Percentiles rank a stretch among this genome's conserved stretches.
Evolutionary conservation across 1,140 invertebrate species (phyloP).

Genomic region (Platyscapa corneri): DNA sequence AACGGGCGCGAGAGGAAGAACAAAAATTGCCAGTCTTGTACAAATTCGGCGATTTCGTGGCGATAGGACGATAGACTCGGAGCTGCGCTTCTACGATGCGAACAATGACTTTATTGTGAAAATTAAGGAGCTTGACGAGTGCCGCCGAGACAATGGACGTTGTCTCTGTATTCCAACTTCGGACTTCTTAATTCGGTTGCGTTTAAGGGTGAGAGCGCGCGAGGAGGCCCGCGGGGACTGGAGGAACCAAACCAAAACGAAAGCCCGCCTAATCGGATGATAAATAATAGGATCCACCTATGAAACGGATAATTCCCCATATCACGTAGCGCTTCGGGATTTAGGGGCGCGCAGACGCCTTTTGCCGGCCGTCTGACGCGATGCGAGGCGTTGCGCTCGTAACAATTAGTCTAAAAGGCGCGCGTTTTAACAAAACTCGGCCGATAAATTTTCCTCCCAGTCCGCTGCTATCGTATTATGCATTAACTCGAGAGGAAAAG

Average conservation of each 20-base stretch:
- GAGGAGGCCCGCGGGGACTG: no score
- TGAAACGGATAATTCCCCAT: no score
- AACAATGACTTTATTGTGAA: neutral
- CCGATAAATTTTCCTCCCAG: neutral
- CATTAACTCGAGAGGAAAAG: neutral
- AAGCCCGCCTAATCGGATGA: no score
- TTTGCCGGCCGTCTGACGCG: no score
- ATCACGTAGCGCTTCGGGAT: no score
- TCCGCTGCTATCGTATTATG: neutral
- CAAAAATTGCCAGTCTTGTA: neutral
- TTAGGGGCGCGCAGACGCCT: no score
- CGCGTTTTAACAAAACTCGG: neutral
- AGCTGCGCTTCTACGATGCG: neutral
- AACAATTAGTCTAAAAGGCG: no score
- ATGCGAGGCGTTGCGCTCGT: no score
- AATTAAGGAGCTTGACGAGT: no score
- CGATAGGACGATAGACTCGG: neutral
- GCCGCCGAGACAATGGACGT: neutral
- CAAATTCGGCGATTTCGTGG: neutral
- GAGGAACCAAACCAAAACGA: no score
- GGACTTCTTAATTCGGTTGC: neutral
- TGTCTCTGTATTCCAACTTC: neutral
- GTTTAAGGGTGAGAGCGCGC: no score
- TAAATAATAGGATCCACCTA: no score
- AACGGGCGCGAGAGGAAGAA: neutral